Evolutionary conservation across 2,113 vertebrate species (phyloP).

Genomic region (Trinectes maculatus): DNA sequence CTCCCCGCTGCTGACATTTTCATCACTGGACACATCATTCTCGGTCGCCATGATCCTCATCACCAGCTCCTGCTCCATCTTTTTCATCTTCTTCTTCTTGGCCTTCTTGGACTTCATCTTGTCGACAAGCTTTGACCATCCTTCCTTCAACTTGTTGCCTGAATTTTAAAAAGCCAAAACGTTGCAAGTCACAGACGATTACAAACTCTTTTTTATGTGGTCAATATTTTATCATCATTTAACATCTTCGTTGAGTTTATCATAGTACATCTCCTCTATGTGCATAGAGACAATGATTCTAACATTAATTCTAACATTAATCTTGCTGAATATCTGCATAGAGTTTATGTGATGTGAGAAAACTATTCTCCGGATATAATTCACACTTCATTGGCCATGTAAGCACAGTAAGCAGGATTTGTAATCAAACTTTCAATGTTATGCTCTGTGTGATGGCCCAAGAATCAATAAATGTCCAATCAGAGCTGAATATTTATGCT

Average conservation of each 20-base stretch:
- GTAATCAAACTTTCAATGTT: constrained; percentile 6
- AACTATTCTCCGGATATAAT: background rate
- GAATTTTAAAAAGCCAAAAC: background rate
- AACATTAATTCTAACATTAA: background rate
- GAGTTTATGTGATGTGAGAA: background rate
- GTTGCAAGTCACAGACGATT: background rate
- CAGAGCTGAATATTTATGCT: constrained; percentile 6
- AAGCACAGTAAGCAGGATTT: constrained; percentile 14
- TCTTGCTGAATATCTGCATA: background rate
- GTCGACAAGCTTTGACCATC: constrained; percentile 68
- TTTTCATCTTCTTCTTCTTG: constrained; percentile 73
- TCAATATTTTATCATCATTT: background rate
- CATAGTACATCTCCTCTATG: background rate
- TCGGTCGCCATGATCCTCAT: constrained; percentile 19
- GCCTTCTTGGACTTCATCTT: constrained; percentile 71
- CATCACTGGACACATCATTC: constrained; percentile 24
- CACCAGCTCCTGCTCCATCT: constrained; percentile 46
- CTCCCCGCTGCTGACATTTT: constrained; percentile 47
- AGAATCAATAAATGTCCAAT: constrained; percentile 15
- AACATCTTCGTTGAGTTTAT: no score
- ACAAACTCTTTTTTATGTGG: background rate
- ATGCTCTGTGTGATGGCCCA: background rate
- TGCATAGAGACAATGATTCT: background rate
- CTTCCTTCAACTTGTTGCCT: constrained; percentile 74
- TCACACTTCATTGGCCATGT: background rate